phyloP scores from a whole-genome alignment of 2,797 vertebrate genomes.

The Halcyon leucocephala region DNA sequence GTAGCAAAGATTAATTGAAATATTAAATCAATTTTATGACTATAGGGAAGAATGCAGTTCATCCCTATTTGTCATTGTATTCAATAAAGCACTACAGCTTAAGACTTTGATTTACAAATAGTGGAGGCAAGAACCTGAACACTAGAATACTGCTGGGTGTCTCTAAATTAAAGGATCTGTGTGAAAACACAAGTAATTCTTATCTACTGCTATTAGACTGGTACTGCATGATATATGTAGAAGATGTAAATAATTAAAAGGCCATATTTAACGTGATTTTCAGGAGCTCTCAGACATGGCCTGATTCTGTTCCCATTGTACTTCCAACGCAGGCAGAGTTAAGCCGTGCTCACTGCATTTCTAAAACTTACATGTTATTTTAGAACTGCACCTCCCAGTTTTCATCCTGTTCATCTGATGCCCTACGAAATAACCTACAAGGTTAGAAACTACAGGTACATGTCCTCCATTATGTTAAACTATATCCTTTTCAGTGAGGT shows the following conservation, averaged over 20 bases:
- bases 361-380: neutral
- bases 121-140: conserved; percentile 2
- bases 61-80: conserved; percentile 54
- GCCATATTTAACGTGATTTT: neutral
- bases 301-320: neutral
- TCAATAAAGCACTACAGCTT: conserved; percentile 42
- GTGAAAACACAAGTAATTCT: neutral
- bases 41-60: conserved; percentile 44
- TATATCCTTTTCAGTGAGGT: neutral
- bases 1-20: conserved; percentile 75
- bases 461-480: neutral
- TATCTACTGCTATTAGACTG: conserved; percentile 30
- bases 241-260: neutral
- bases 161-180: conserved; percentile 39
- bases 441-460: neutral
- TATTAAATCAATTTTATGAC: conserved; percentile 72
- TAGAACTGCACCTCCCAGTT: neutral
- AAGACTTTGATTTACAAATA: conserved; percentile 68
- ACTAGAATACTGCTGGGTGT: neutral
- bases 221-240: neutral
- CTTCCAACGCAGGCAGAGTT: neutral
- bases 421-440: neutral
- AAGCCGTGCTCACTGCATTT: neutral
- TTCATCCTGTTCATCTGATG: accelerated
- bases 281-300: neutral